phyloP scores from a whole-genome alignment of 1,140 invertebrate species.

The Dermatophagoides farinae region DNA sequence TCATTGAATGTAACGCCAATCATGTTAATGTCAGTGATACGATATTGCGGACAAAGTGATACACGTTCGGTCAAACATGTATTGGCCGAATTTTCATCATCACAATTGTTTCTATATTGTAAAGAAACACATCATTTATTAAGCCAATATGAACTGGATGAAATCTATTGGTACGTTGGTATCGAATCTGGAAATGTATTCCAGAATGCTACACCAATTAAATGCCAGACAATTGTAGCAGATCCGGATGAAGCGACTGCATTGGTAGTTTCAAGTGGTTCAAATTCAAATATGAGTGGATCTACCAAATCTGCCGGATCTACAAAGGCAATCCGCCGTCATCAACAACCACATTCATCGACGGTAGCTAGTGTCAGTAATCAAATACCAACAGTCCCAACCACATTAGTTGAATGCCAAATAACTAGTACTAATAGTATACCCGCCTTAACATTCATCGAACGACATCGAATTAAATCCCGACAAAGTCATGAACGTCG shows the following conservation, averaged over 20 bases:
- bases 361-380: no score
- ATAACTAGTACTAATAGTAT: not conserved
- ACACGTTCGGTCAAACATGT: not conserved
- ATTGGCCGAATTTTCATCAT: not conserved
- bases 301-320: no score
- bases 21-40: constrained; percentile 3
- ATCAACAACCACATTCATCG: no score
- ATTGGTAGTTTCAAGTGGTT: no score
- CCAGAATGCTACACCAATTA: not conserved
- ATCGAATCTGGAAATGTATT: not conserved
- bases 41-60: constrained; percentile 5
- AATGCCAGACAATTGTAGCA: no score
- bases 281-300: no score
- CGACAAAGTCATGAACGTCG: not conserved
- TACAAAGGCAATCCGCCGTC: no score
- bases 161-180: constrained; percentile 3
- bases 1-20: not conserved
- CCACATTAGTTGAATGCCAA: not conserved
- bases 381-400: not conserved
- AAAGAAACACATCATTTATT: constrained; percentile 5
- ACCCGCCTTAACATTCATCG: not conserved
- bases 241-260: no score
- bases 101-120: not conserved
- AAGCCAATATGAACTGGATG: not conserved
- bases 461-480: not conserved